These are phyloP conservation scores for Pinctada fucata DNA, from an alignment of 2,888 invertebrate species.

Conservation along the genomic window DNA sequence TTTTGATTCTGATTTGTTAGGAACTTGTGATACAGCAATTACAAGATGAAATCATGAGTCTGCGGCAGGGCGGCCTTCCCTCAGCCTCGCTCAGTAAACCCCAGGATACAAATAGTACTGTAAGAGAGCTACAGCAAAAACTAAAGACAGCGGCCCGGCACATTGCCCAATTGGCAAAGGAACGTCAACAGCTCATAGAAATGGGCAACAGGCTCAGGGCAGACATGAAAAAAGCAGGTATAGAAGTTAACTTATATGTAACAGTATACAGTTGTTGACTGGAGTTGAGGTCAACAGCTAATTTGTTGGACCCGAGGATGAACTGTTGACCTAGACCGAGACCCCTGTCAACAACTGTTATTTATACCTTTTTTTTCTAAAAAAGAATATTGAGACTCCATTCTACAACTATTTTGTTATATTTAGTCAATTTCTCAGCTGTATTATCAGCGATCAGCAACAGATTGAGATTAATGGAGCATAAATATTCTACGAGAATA, in stretches of 20 bases:
- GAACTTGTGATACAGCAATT: slow-evolving; percentile 76
- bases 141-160: slow-evolving; percentile 70
- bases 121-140: slow-evolving; percentile 62
- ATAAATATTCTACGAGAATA: too few relatives aligned
- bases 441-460: too few relatives aligned
- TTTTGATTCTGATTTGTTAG: slow-evolving; percentile 45
- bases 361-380: too few relatives aligned
- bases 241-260: background rate
- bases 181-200: slow-evolving; percentile 75
- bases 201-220: slow-evolving; percentile 73
- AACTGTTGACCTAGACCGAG: too few relatives aligned
- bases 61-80: slow-evolving; percentile 50
- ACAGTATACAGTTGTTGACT: too few relatives aligned
- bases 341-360: too few relatives aligned
- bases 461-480: too few relatives aligned
- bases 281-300: too few relatives aligned
- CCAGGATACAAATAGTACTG: slow-evolving; percentile 42
- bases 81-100: slow-evolving; percentile 24
- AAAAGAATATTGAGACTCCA: too few relatives aligned
- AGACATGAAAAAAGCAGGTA: slow-evolving; percentile 66
- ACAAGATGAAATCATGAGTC: slow-evolving; percentile 71
- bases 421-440: too few relatives aligned
- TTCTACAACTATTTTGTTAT: too few relatives aligned
- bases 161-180: slow-evolving; percentile 71
- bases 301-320: too few relatives aligned